Percentiles rank a stretch among this genome's conserved stretches.
Conservation (phyloP, 2,113 vertebrate genomes). For the Sorex fumeus region DNA sequence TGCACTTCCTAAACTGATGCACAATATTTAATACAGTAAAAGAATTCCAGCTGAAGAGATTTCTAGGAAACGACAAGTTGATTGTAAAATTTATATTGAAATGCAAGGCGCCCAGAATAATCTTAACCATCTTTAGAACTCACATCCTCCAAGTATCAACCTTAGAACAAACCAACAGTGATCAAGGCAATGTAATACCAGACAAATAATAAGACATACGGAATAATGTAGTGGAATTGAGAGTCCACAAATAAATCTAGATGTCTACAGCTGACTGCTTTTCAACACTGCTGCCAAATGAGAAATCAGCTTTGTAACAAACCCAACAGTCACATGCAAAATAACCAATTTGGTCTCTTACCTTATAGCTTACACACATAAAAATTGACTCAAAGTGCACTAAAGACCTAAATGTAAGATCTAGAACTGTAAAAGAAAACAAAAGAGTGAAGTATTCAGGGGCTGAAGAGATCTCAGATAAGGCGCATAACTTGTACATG, state of each 20-base stretch:
- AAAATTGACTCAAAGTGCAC: background rate
- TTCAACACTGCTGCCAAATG: background rate
- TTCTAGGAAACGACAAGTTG: background rate
- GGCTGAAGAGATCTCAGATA: too few relatives aligned
- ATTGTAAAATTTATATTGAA: slow-evolving; percentile 6
- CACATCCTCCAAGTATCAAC: background rate
- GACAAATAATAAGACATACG: background rate
- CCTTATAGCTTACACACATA: background rate
- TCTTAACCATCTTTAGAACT: background rate
- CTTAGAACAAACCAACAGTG: background rate
- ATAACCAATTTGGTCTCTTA: background rate
- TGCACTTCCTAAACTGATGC: background rate
- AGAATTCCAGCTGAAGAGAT: background rate
- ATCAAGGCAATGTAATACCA: background rate
- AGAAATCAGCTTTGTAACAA: background rate
- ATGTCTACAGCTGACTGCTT: background rate
- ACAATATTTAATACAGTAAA: background rate
- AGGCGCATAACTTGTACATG: too few relatives aligned
- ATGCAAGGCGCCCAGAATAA: background rate
- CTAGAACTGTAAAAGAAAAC: background rate
- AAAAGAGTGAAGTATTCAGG: background rate
- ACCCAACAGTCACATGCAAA: background rate
- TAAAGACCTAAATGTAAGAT: background rate
- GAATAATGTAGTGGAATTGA: background rate
- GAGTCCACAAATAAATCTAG: background rate